phyloP scores from a whole-genome alignment of 2,888 invertebrate genomes.

The Chrysomela aeneicollis region DNA sequence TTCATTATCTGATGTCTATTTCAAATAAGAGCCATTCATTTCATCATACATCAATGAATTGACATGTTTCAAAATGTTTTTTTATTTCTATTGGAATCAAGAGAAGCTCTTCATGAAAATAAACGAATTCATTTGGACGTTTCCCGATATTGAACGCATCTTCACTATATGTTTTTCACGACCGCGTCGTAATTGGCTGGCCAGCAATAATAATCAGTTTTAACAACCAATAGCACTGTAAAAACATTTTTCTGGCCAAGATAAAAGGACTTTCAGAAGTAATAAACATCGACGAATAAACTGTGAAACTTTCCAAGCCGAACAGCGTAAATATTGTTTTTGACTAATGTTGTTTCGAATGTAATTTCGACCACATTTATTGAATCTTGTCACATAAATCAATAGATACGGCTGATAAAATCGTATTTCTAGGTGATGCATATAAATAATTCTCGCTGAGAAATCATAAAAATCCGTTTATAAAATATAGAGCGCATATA shows the following conservation, averaged over 20 bases:
- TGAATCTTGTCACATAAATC: conserved; percentile 48
- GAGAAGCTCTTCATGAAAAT: no score
- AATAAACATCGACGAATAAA: conserved; percentile 43
- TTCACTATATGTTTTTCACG: conserved; percentile 20
- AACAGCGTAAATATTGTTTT: conserved; percentile 44
- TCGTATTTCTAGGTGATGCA: conserved; percentile 35
- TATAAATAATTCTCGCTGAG: conserved; percentile 40
- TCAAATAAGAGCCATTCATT: no score
- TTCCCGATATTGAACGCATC: no score
- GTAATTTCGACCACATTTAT: conserved; percentile 44
- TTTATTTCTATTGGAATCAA: no score
- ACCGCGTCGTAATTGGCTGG: conserved; percentile 25
- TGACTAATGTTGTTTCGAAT: conserved; percentile 43
- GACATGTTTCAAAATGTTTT: no score
- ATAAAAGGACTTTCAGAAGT: conserved; percentile 42
- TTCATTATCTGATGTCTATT: no score
- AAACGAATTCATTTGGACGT: no score
- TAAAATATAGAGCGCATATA: background rate
- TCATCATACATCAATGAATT: no score
- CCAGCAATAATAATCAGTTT: conserved; percentile 28
- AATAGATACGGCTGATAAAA: conserved; percentile 45
- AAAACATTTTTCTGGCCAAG: conserved; percentile 33
- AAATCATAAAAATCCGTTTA: conserved; percentile 27
- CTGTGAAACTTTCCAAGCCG: conserved; percentile 36
- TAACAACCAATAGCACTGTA: conserved; percentile 25